These are phyloP conservation scores for Aplodontia rufa DNA, from an alignment of 2,113 vertebrate genomes.

Conservation along the genomic window DNA sequence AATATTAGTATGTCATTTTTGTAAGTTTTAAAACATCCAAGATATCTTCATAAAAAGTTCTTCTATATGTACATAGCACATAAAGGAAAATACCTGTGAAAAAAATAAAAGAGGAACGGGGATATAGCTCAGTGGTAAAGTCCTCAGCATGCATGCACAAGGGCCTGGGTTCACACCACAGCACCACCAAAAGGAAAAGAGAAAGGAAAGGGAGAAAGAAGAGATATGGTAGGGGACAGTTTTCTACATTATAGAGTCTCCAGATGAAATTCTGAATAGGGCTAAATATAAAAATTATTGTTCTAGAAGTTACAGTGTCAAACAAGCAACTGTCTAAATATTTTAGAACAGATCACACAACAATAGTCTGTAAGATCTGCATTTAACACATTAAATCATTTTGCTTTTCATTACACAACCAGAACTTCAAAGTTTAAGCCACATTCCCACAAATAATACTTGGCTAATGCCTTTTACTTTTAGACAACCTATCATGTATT, in stretches of 20 bases:
- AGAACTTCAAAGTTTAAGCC: conserved; percentile 61
- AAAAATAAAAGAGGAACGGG: conserved; percentile 13
- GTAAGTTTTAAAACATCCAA: conserved; percentile 22
- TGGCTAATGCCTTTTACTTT: conserved; percentile 49
- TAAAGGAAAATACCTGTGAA: conserved; percentile 11
- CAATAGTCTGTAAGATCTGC: conserved; percentile 46
- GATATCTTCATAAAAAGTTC: background rate
- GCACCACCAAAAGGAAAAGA: background rate
- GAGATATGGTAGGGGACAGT: too few relatives aligned
- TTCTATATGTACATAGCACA: background rate
- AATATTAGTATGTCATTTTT: conserved; percentile 17
- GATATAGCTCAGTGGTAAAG: too few relatives aligned
- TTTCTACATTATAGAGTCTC: conserved; percentile 39
- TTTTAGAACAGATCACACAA: conserved; percentile 47
- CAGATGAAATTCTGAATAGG: conserved; percentile 49
- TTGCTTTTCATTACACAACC: conserved; percentile 55
- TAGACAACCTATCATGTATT: conserved; percentile 57
- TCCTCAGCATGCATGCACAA: too few relatives aligned
- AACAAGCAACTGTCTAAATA: conserved; percentile 65
- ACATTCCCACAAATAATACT: conserved; percentile 32
- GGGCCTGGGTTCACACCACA: too few relatives aligned
- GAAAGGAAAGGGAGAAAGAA: too few relatives aligned
- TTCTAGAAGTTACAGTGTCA: conserved; percentile 59
- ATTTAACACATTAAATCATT: conserved; percentile 58
- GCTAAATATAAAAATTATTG: conserved; percentile 65